Conservation (phyloP, 2,797 vertebrate genomes). For the Thripadectes ignobilis region DNA sequence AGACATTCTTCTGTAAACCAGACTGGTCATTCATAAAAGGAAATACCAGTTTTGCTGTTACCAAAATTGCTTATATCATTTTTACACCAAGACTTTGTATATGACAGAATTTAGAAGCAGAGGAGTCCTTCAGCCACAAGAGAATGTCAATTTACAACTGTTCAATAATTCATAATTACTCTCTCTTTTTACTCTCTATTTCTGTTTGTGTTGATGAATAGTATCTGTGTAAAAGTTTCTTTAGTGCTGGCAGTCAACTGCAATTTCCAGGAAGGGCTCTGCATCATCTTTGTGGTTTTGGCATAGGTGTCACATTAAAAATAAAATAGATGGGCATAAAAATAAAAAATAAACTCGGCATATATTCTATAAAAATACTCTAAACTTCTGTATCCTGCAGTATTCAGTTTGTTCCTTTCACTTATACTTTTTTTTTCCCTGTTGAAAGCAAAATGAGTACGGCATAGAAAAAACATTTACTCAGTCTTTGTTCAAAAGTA, state of each 20-base stretch:
- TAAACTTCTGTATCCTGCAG: background rate
- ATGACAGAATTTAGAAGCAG: background rate
- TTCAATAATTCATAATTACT: conserved; percentile 15
- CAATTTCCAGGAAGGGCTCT: conserved; percentile 19
- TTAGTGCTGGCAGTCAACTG: background rate
- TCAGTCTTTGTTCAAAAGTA: background rate
- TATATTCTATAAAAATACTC: background rate
- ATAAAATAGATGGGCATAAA: conserved; percentile 1
- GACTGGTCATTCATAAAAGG: background rate
- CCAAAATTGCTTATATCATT: background rate
- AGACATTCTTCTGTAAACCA: conserved; percentile 17
- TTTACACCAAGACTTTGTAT: background rate
- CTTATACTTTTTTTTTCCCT: background rate
- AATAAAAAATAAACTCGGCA: background rate
- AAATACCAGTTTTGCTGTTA: background rate
- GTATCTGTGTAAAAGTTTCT: background rate
- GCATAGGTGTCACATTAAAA: background rate
- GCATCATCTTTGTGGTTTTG: background rate
- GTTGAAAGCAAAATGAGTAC: background rate
- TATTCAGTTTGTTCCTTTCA: background rate
- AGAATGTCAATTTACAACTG: conserved; percentile 3
- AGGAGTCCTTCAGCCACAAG: background rate
- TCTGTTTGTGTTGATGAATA: background rate
- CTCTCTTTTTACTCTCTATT: background rate
- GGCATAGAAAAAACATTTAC: background rate